A percentile compares a stretch with the other conserved stretches of the same genome.
phyloP scores from a whole-genome alignment of 2,888 invertebrate species.

The Tipula confusa region DNA sequence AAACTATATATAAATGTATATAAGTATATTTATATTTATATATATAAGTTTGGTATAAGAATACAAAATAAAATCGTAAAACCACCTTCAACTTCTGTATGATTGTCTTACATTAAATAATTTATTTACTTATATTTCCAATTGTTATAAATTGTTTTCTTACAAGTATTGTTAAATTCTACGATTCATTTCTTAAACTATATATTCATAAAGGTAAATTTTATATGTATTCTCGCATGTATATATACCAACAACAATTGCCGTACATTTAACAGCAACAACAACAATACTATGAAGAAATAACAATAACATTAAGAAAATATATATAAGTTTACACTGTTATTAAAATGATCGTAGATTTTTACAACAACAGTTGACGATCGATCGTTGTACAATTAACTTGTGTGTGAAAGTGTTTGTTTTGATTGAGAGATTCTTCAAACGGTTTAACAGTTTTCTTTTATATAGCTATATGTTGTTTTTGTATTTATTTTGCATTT shows the following conservation, averaged over 20 bases:
- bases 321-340: slow-evolving; percentile 27
- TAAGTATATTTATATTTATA: too few relatives aligned
- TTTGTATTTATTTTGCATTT: neutral
- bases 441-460: neutral
- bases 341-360: neutral
- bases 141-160: slow-evolving; percentile 20
- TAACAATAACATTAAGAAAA: slow-evolving; percentile 25
- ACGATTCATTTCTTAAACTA: slow-evolving; percentile 25
- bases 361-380: slow-evolving; percentile 28
- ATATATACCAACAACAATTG: neutral
- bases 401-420: slow-evolving; percentile 26
- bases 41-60: neutral
- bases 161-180: slow-evolving; percentile 25
- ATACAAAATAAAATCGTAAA: neutral
- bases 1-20: neutral
- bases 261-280: neutral
- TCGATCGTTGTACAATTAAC: slow-evolving; percentile 29
- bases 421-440: slow-evolving; percentile 25
- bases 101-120: slow-evolving; percentile 25
- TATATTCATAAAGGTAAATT: neutral
- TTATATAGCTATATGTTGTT: neutral
- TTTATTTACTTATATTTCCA: slow-evolving; percentile 25
- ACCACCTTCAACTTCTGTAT: slow-evolving; percentile 25
- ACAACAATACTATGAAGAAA: neutral
- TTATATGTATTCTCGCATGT: too few relatives aligned